phyloP scores from a whole-genome alignment of 1,140 invertebrate genomes.

The Orius insidiosus region DNA sequence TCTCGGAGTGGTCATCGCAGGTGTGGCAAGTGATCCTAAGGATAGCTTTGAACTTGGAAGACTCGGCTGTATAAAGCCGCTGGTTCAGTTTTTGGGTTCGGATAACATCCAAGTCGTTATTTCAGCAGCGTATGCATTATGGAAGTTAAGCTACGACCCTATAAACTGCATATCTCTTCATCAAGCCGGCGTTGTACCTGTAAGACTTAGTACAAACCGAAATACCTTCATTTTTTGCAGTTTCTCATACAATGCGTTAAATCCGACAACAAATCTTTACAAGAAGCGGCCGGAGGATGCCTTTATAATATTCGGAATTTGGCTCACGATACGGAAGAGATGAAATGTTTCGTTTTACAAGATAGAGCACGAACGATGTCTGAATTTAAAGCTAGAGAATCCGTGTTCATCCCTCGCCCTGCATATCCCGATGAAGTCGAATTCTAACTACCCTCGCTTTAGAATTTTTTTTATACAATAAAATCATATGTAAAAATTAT shows the following conservation, averaged over 20 bases:
- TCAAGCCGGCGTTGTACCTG: slow-evolving; percentile 5
- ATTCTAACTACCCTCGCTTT: background rate
- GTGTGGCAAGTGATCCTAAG: slow-evolving; percentile 1
- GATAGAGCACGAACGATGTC: too few species aligned
- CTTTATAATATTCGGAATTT: slow-evolving; percentile 4
- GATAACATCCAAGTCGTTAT: background rate
- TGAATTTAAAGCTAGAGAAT: too few species aligned
- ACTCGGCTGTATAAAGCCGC: background rate
- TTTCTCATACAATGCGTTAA: slow-evolving; percentile 2
- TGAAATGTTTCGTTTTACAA: slow-evolving; percentile 1
- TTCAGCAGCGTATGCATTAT: background rate
- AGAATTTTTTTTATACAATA: slow-evolving; percentile 5
- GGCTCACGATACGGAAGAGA: slow-evolving; percentile 6
- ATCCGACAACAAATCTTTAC: background rate
- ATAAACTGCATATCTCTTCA: slow-evolving; percentile 1
- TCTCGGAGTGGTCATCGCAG: background rate
- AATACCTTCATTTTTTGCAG: background rate
- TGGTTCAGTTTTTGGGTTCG: background rate
- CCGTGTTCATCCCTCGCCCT: too few species aligned
- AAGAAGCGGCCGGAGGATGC: slow-evolving; percentile 2
- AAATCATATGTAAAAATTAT: too few species aligned
- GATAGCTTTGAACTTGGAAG: slow-evolving; percentile 4
- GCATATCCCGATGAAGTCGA: too few species aligned
- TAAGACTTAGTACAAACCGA: background rate
- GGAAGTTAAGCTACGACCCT: slow-evolving; percentile 4